A percentile compares a stretch with the other conserved stretches of the same genome.
phyloP scores from a whole-genome alignment of 2,888 invertebrate genomes.

The Lithophane ornitopus region DNA sequence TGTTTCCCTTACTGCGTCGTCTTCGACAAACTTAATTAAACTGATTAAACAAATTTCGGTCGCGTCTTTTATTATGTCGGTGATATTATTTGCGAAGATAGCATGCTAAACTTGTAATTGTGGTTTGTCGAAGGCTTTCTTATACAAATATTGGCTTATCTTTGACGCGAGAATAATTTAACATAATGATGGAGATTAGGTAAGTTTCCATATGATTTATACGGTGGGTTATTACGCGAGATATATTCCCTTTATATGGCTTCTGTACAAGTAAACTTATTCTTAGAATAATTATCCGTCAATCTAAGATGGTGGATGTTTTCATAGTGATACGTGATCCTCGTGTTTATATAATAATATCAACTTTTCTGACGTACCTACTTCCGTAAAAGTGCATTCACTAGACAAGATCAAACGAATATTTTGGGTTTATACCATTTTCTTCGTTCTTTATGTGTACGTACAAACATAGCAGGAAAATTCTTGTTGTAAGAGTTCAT shows the following conservation, averaged over 20 bases:
- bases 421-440: neutral
- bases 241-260: neutral
- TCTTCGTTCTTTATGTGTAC: neutral
- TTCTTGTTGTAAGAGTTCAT: neutral
- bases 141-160: conserved; percentile 45
- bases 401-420: neutral
- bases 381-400: neutral
- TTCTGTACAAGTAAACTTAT: conserved; percentile 16
- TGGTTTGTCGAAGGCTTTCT: conserved; percentile 40
- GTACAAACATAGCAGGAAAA: neutral
- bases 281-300: conserved; percentile 2
- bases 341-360: conserved; percentile 1
- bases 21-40: conserved; percentile 35
- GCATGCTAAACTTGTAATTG: conserved; percentile 37
- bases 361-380: neutral
- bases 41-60: conserved; percentile 36
- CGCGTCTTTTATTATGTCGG: conserved; percentile 51
- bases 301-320: neutral
- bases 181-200: conserved; percentile 43
- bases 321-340: neutral
- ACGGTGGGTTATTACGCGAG: conserved; percentile 18
- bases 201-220: conserved; percentile 52
- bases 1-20: conserved; percentile 14
- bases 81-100: conserved; percentile 44
- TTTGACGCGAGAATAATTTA: conserved; percentile 41